A percentile compares a stretch with the other conserved stretches of the same genome.
Evolutionary conservation across 1,140 invertebrate species (phyloP).

Genomic region (Himalopsyche phryganea): DNA sequence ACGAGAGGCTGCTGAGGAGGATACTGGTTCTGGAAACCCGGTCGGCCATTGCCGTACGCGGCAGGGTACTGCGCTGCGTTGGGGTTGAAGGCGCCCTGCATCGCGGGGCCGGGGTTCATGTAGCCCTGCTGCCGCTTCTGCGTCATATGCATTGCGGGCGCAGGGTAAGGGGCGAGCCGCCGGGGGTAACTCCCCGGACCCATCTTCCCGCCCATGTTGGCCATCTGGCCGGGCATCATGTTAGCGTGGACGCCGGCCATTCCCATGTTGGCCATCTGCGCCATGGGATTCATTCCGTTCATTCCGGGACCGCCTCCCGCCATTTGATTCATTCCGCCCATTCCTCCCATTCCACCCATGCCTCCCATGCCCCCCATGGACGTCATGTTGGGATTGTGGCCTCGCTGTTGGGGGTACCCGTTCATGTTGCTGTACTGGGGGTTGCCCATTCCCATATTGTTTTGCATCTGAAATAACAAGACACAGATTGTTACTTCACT

Average conservation of each 20-base stretch:
- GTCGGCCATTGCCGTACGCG: conserved; percentile 54
- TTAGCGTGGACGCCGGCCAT: conserved; percentile 57
- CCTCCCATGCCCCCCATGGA: conserved; percentile 60
- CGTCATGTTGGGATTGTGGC: conserved; percentile 56
- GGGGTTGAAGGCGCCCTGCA: conserved; percentile 58
- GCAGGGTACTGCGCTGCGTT: conserved; percentile 55
- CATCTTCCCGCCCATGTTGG: conserved; percentile 52
- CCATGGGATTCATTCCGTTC: conserved; percentile 57
- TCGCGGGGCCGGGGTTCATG: conserved; percentile 41
- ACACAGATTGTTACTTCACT: neutral
- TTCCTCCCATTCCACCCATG: conserved; percentile 58
- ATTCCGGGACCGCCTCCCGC: conserved; percentile 42
- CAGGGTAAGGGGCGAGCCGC: conserved; percentile 75
- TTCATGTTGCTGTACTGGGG: conserved; percentile 53
- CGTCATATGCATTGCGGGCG: conserved; percentile 75
- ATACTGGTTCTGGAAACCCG: conserved; percentile 66
- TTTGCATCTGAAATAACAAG: conserved; percentile 47
- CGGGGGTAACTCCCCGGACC: conserved; percentile 61
- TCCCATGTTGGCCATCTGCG: conserved; percentile 63
- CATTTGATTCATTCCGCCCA: conserved; percentile 54
- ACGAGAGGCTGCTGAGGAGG: conserved; percentile 63
- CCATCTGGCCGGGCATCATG: conserved; percentile 60
- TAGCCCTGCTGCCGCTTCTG: conserved; percentile 65
- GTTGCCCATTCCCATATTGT: conserved; percentile 54
- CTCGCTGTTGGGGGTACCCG: conserved; percentile 51